Evolutionary conservation across 2,888 invertebrate species (phyloP).

Genomic region (Drosophila tanythrix): DNA sequence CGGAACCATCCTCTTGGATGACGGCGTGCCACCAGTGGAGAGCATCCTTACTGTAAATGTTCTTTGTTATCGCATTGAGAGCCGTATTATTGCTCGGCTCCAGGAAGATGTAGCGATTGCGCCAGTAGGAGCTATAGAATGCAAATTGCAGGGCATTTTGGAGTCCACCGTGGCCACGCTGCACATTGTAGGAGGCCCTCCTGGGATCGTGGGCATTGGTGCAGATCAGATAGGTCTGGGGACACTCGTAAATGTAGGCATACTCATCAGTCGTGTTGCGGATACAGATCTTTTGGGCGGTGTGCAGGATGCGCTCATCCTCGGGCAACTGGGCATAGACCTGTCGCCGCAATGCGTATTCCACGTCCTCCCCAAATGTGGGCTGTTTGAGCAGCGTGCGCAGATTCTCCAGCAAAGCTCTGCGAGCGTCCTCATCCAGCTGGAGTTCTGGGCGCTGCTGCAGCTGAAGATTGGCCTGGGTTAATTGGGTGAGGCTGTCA

Average conservation of each 20-base stretch:
- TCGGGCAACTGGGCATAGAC: slow-evolving; percentile 51
- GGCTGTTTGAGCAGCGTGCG: slow-evolving; percentile 41
- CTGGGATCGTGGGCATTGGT: slow-evolving; percentile 61
- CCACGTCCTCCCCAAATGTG: slow-evolving; percentile 44
- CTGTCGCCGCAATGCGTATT: slow-evolving; percentile 15
- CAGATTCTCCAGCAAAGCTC: slow-evolving; percentile 45
- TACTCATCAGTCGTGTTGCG: slow-evolving; percentile 57
- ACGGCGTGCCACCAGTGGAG: slow-evolving; percentile 62
- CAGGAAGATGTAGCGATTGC: slow-evolving; percentile 62
- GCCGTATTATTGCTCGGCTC: slow-evolving; percentile 34
- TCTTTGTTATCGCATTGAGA: slow-evolving; percentile 58
- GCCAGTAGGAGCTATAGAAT: slow-evolving; percentile 70
- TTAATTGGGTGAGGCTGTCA: slow-evolving; percentile 49
- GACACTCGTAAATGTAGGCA: slow-evolving; percentile 73
- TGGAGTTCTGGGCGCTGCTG: slow-evolving; percentile 45
- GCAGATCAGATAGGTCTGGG: slow-evolving; percentile 74
- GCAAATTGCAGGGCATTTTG: slow-evolving; percentile 53
- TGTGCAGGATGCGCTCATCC: slow-evolving; percentile 60
- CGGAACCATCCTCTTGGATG: slow-evolving; percentile 39
- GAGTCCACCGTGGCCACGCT: slow-evolving; percentile 39
- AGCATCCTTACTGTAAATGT: slow-evolving; percentile 62
- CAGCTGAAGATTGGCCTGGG: slow-evolving; percentile 61
- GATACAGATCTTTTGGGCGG: slow-evolving; percentile 68
- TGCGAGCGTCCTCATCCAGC: slow-evolving; percentile 18
- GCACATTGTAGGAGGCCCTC: slow-evolving; percentile 62